These are phyloP conservation scores for Drosophila pallidifrons DNA, from an alignment of 1,140 invertebrate genomes.

Conservation along the genomic window DNA sequence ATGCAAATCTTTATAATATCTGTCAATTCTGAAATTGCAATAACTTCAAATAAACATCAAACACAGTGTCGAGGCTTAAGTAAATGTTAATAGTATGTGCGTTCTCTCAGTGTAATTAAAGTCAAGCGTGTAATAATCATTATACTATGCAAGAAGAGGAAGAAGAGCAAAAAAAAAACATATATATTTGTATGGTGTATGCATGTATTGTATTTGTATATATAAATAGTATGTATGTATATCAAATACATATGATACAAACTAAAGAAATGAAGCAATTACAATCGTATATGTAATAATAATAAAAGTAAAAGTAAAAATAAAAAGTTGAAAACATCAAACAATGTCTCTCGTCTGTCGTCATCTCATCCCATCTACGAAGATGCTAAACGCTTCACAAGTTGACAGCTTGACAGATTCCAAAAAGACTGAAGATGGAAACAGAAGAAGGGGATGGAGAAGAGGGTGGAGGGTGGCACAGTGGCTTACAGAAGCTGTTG, in stretches of 20 bases:
- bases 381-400: conserved; percentile 33
- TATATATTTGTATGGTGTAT: conserved; percentile 55
- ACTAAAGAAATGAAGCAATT: conserved; percentile 82
- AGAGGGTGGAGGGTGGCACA: neutral
- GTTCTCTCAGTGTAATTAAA: conserved; percentile 67
- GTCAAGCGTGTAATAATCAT: conserved; percentile 20
- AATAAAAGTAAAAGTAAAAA: conserved; percentile 66
- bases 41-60: conserved; percentile 36
- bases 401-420: conserved; percentile 1
- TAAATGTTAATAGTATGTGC: conserved; percentile 60
- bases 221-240: conserved; percentile 65
- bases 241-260: conserved; percentile 72
- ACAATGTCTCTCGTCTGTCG: conserved; percentile 21
- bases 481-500: neutral
- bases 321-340: conserved; percentile 70
- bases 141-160: conserved; percentile 7
- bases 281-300: conserved; percentile 72
- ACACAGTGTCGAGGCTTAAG: conserved; percentile 42
- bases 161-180: conserved; percentile 44
- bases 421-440: neutral
- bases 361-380: conserved; percentile 45
- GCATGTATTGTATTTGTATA: conserved; percentile 53
- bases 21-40: conserved; percentile 71
- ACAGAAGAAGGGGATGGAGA: too few species aligned
- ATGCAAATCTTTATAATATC: conserved; percentile 9